Evolutionary conservation across 2,113 vertebrate genomes (phyloP), one percentile per base, ranked within the genome.

Genomic region (Mormoops blainvillei): DNA sequence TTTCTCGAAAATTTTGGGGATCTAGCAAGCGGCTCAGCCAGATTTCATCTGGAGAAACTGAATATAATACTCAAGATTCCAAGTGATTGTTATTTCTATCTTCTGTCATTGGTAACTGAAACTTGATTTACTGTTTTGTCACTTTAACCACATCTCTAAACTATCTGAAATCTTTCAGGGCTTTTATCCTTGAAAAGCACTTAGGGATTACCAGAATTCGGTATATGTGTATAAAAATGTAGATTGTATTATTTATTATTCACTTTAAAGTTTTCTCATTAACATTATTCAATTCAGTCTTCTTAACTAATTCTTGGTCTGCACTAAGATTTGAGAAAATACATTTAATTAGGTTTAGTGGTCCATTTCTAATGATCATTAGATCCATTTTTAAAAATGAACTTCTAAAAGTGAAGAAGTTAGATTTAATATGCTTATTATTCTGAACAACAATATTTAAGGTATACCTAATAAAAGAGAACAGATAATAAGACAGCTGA

Each of bases 1-100:
- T 99, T 98, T 99, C 99, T 58, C 98, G 99, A 98, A 99, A 99
- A 98, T 98, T 99, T 94, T 99, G 99, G 99, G 99, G 99, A 97
- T 99, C 99, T 98, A 99, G 99, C 98, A 99, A 99, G 98, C 98
- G 99, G 63, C 98, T 99, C 98, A 99, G 98, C 98, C 99, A 99
- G 98, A 99, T 99, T 98, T 99, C 99, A 92, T 99, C 99, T 94
- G 99, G 99, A 97, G 99, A 99, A 98, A 99, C 99, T 56, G 99
- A 99, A 98, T 99, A 99, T 99, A 99, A 99, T 98, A 99, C 99
- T 97, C 99, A 99, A 98, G 98, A 98, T 98, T 98, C 97, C 97
- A 98, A 98, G 97, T 99, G 99, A 99, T 98, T 98, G 88, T 98
- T 98, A 88, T 96, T 98, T 96, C 97, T 95, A 52, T 91, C 94